Base-by-base conservation (phyloP, 2,797 vertebrate genomes). In the Neostethus bicornis region DNA sequence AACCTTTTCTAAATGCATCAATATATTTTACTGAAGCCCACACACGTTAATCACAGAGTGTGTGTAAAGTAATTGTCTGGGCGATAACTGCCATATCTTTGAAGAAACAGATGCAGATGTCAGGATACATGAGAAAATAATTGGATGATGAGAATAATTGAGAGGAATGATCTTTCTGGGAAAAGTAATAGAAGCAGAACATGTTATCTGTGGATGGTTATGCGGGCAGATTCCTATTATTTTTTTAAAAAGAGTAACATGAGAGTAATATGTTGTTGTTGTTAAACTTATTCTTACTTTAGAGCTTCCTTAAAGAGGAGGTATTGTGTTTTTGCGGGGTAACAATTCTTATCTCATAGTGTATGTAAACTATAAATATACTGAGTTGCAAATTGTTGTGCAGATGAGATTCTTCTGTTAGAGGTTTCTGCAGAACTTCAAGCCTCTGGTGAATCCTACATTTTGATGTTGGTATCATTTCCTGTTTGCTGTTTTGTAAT, bases 181-280 rank as follows among this genome's bases (percentile, higher is more conserved):
- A 48, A 39, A 53, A 43, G 34, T 21, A 49, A 50, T 23, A 52
- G 44, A 52, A 57, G 10, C 29, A 49, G 32, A 47, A 16, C 28
- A 20, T 34, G 25, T 35, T 42, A 50, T 62, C 11, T 14, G 50
- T 34, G 20, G 29, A 44, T 21, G 42, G 26, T 14, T 43, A 38
- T 50, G 41, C 24, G 34, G 60, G 72, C 44, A 47, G 16, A 45
- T 47, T 52, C 43, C 13, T 34, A 29, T 61, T 50, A 39, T 49
- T n/a, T 56, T 0, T 20, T 20, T 21, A 37, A 47, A 52, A 65
- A 3, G n/a, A n/a, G n/a, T n/a, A n/a, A n/a, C n/a, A n/a, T n/a
- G n/a, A n/a, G n/a, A n/a, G n/a, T n/a, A n/a, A n/a, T n/a, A n/a
- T n/a, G n/a, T n/a, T n/a, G n/a, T n/a, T n/a, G n/a, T n/a, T n/a